A percentile compares a stretch with the other conserved stretches of the same genome.
These are phyloP conservation scores for Willisornis vidua DNA, from an alignment of 2,113 vertebrate species.

Conservation along the genomic window DNA sequence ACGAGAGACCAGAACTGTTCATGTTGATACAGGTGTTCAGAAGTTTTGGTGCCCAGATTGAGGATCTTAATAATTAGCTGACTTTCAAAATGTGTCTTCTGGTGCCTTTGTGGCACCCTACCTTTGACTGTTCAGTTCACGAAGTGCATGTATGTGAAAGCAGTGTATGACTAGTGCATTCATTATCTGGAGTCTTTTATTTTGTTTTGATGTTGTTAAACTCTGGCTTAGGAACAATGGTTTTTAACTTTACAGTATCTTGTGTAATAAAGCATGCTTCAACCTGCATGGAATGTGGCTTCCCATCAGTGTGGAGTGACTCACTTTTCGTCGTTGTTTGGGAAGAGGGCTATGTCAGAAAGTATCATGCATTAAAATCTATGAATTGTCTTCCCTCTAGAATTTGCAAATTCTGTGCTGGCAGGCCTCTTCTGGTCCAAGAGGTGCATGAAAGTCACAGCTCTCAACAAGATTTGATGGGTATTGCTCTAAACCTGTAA, in stretches of 20 bases:
- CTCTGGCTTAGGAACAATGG: neutral
- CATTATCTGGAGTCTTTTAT: neutral
- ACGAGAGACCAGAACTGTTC: neutral
- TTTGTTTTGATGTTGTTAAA: neutral
- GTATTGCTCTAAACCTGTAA: neutral
- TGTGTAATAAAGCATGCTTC: neutral
- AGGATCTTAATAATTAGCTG: neutral
- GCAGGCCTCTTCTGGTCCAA: neutral
- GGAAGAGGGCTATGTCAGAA: neutral
- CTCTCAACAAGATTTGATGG: neutral
- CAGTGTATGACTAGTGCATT: neutral
- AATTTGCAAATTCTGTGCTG: neutral
- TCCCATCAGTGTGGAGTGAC: neutral
- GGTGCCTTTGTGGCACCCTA: neutral
- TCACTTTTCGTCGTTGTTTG: neutral
- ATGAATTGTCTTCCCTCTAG: neutral
- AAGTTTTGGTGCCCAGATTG: neutral
- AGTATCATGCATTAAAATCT: neutral
- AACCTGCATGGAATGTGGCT: slow-evolving; percentile 34
- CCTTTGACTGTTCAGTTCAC: neutral
- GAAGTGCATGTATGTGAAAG: neutral
- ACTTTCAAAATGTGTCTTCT: neutral
- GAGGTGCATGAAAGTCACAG: neutral
- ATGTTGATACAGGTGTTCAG: neutral
- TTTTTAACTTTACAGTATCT: neutral